Percentiles rank a stretch among this genome's conserved stretches.
These are phyloP conservation scores for Electrophaes corylata DNA, from an alignment of 2,888 invertebrate genomes.

Conservation along the genomic window DNA sequence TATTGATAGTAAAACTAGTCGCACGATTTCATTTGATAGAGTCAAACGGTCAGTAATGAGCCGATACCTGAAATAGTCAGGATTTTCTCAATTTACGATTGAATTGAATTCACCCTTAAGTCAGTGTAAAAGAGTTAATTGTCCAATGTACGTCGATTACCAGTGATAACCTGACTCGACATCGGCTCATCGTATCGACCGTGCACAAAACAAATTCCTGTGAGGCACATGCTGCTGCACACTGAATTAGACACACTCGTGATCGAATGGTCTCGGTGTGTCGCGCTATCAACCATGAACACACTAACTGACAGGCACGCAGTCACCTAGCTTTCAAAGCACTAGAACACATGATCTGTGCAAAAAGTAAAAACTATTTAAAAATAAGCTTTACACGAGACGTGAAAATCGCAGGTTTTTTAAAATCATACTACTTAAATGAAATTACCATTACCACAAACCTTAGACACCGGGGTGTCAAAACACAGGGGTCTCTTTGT, in stretches of 20 bases:
- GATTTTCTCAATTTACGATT: background rate
- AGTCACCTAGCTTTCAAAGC: slow-evolving; percentile 6
- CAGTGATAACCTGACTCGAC: slow-evolving; percentile 33
- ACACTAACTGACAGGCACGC: slow-evolving; percentile 42
- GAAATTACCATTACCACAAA: no score
- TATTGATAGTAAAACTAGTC: background rate
- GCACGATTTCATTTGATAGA: background rate
- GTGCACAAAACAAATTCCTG: slow-evolving; percentile 80
- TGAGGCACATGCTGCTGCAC: slow-evolving; percentile 70
- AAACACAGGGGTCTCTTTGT: no score
- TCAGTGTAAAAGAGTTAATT: background rate
- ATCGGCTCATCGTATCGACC: slow-evolving; percentile 51
- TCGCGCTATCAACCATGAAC: slow-evolving; percentile 65
- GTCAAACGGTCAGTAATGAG: background rate
- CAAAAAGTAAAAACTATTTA: background rate
- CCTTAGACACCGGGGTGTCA: no score
- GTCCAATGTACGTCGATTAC: slow-evolving; percentile 1
- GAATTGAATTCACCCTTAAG: background rate
- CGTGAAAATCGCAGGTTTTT: no score
- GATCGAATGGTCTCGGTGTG: slow-evolving; percentile 63
- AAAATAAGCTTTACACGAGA: no score
- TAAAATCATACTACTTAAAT: no score
- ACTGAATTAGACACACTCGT: slow-evolving; percentile 80
- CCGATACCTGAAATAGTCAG: background rate
- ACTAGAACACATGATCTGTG: slow-evolving; percentile 1